Evolutionary conservation across 2,797 vertebrate species (phyloP), one percentile per base, ranked within the genome.

Genomic region (Falco columbarius): DNA sequence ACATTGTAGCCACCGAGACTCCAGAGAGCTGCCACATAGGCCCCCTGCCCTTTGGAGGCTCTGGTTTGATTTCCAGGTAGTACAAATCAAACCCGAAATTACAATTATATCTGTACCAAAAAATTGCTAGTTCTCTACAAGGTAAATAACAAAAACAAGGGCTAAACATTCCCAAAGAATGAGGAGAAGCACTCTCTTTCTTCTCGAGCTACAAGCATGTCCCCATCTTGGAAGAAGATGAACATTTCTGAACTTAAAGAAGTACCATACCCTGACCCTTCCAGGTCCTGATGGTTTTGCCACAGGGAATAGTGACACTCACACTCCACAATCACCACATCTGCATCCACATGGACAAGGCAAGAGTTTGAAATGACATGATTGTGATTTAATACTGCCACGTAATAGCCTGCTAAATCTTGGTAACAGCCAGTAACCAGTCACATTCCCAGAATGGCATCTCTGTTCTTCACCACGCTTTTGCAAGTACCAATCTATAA

Each of bases 1-100:
- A 87, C 36, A 46, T n/a, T 77, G 80, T 68, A 97, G 95, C 90
- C 90, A 75, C 83, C 89, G 72, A 86, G 87, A 93, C 94, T 97
- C 85, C 85, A 34, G n/a, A 76, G 83, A 65, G 46, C 74, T 84
- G 81, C 81, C 80, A 14, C 74, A 7, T 58, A 91, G 52, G 32
- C 74, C 65, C 21, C 54, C 83, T 94, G 72, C 71, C 86, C 90
- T 95, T 93, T 72, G 36, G 34, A 89, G 58, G 42, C 49, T 89
- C 56, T 9, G 7, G 32, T 63, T 86, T 62, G 51, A 86, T 81
- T 97, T 95, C 92, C 93, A 96, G 81, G 65, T 91, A 91, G 72
- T 18, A 58, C 83, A 90, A 97, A 93, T 85, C 68, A 59, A 66
- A 81, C 66, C 34, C 55, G 9, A 96, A 96, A 87, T 42, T 89